Evolutionary conservation across 1,140 invertebrate genomes (phyloP), one percentile per base, ranked within the genome.

Genomic region (Muscidifurax raptorellus): DNA sequence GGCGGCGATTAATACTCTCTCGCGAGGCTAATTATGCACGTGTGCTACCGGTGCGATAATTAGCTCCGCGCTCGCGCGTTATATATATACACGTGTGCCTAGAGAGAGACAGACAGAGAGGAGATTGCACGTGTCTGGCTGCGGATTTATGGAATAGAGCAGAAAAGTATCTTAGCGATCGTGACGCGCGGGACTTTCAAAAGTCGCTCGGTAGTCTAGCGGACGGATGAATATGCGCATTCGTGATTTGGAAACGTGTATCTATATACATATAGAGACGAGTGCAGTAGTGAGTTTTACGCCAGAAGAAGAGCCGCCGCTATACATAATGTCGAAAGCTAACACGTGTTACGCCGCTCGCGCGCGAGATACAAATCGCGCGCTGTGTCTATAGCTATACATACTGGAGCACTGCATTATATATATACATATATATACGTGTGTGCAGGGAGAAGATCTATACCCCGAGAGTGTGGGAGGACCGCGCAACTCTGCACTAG

Each of bases 221-320:
- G 18, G 44, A 52, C 47, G 75, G 75, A 77, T 77, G 40, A 74
- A 25, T 28, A 44, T 27, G 44, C 75, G 25, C 22, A 25, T 25
- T 22, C 75, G 44, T 30, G 75, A 64, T 77, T 77, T 77, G 30
- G 47, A 77, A 77, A 64, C 74, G 74, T 76, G 74, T 25, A 47
- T 15, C 40, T n/a, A n/a, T n/a, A n/a, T n/a, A n/a, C n/a, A n/a
- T n/a, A n/a, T n/a, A n/a, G n/a, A n/a, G n/a, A n/a, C n/a, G n/a
- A 52, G 5, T 25, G 44, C 36, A 40, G 36, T 2, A 36, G n/a
- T 36, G 10, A 9, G 32, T 2, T 2, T 2, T 5, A 13, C 2
- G 13, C 3, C 40, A 22, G 52, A 59, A 59, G 52, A 59, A 22
- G 52, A 59, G 52, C 52, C 22, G 44, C 44, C 9, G 36, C 36